A percentile compares a stretch with the other conserved stretches of the same genome.
Evolutionary conservation across 1,140 invertebrate genomes (phyloP).

Genomic region (Kradibia gibbosae): DNA sequence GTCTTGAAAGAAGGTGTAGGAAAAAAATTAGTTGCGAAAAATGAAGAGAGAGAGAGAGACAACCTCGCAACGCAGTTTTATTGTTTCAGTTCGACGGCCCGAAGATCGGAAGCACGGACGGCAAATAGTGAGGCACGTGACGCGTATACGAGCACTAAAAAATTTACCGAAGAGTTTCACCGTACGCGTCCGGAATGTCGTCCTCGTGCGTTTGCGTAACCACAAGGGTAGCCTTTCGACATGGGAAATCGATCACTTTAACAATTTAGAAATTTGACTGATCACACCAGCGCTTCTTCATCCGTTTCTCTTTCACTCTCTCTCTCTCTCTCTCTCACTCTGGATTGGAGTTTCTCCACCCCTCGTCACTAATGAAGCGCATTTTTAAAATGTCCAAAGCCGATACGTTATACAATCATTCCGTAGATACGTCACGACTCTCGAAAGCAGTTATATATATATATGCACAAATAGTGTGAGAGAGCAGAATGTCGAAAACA

Average conservation of each 20-base stretch:
- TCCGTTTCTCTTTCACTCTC: not conserved
- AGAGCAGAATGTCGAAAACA: not conserved
- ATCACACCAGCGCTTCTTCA: not conserved
- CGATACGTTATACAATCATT: not conserved
- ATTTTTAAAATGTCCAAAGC: not conserved
- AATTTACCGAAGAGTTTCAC: conserved; percentile 64
- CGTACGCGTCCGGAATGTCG: conserved; percentile 59
- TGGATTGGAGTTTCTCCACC: not conserved
- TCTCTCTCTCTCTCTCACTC: not conserved
- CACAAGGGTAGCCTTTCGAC: not conserved
- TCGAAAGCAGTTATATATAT: too few relatives aligned
- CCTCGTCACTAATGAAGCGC: not conserved
- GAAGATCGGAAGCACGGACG: conserved; percentile 7
- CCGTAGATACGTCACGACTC: not conserved
- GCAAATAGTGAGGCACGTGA: conserved; percentile 9
- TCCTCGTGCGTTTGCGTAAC: not conserved
- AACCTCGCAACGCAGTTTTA: not conserved
- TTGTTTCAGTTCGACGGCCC: conserved; percentile 28
- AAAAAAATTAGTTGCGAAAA: conserved; percentile 13
- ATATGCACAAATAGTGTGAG: not conserved
- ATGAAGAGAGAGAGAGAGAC: not conserved
- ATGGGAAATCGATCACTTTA: not conserved
- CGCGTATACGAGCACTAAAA: conserved; percentile 53
- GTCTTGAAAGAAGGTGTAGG: not conserved
- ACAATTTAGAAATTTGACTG: not conserved